Base-by-base conservation (phyloP, 53 echinoderm and acorn worm species). In the Apostichopus leukothele region DNA sequence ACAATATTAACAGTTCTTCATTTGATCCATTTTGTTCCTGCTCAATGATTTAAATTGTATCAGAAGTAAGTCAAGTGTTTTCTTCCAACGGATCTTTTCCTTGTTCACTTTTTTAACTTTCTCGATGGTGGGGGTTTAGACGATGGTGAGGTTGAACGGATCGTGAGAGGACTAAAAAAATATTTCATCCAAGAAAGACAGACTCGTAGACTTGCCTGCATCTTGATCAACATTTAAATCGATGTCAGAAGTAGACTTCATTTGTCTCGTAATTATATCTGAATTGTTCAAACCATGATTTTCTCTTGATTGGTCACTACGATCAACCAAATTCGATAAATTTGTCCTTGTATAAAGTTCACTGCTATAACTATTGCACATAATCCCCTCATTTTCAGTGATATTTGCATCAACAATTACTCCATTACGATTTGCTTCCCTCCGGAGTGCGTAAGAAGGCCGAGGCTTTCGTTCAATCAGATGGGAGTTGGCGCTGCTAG, bases 171-270 rank as follows among this genome's bases (percentile, higher is more conserved):
- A 3, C 76, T 21, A 7, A 94, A 39, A 91, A 52, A 96, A 96
- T 21, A 96, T 96, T 53, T 94, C 96, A 90, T 96, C 96, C 14
- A 96, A 87, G 84, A 96, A 96, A 51, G 94, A 93, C 63, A 96
- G 14, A 57, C 85, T 93, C n/a, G 83, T 86, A 19, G 71, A 19
- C 27, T 94, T 75, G 66, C 60, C 59, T 53, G 74, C 54, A n/a
- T 55, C 74, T 21, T 9, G 74, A 51, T 55, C 73, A 5, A 51
- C 5, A 73, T 67, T 51, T 51, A 18, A 16, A 19, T 74, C 50
- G 0, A 76, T 9, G 13, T 13, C 84, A 59, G 21, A 1, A 4
- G 79, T 20, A 53, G 39, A 0, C 6, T 80, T 76, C 79, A 26
- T 52, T 5, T 4, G 19, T 12, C 57, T 59, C 27, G 51, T 76